phyloP scores from a whole-genome alignment of 1,140 invertebrate genomes.

The Acyrthosiphon pisum region DNA sequence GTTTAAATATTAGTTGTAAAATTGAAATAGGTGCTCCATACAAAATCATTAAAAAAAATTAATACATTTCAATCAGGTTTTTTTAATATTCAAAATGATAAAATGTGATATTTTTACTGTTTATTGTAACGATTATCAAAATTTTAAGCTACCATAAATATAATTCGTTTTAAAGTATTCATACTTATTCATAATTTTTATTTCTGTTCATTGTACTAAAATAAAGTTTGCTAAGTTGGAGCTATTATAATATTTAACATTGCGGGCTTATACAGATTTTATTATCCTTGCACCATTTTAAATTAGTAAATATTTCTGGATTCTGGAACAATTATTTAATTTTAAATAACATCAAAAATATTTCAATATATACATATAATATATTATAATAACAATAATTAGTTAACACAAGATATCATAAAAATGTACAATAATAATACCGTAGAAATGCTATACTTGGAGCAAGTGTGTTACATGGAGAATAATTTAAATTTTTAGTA shows the following conservation, averaged over 20 bases:
- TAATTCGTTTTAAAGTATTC: neutral
- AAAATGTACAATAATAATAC: neutral
- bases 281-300: neutral
- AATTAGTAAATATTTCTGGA: slow-evolving; percentile 16
- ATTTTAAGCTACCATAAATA: neutral
- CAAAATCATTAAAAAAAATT: neutral
- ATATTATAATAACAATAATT: slow-evolving; percentile 31
- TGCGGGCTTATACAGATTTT: neutral
- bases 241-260: neutral
- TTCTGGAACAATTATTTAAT: neutral
- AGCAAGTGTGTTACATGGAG: neutral
- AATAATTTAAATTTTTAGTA: neutral
- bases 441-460: neutral
- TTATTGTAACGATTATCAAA: neutral
- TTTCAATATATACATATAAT: neutral
- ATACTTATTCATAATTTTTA: neutral
- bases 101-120: neutral
- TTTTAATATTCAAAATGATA: neutral
- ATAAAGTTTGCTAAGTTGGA: neutral
- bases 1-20: neutral
- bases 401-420: slow-evolving; percentile 19
- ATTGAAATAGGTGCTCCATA: neutral
- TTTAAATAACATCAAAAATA: neutral
- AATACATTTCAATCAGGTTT: neutral
- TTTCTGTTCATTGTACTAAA: neutral